Evolutionary conservation across 2,113 vertebrate species (phyloP), one percentile per base, ranked within the genome.

Genomic region (Hiodon alosoides): DNA sequence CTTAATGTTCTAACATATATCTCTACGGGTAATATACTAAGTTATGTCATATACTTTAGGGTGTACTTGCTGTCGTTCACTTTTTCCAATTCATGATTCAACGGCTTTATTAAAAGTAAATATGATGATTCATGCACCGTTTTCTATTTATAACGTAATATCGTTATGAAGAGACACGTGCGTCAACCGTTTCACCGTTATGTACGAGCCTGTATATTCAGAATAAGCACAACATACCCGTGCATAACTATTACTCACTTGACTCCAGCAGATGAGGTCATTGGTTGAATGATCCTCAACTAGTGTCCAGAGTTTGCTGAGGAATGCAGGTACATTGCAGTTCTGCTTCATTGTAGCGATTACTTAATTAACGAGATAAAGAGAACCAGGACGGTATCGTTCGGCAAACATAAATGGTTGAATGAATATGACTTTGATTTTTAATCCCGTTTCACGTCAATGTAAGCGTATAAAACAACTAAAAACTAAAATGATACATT

Each of bases 221-320:
- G 46, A 47, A 10, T 60, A 72, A 9, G 50, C 7, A 46, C 52
- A 64, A 7, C 7, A 54, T 5, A 11, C 13, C 4, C 31, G 3
- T 48, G 31, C 55, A 51, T 51, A 61, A 53, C 4, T 74, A 47
- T 48, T 62, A 81, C 82, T 82, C 67, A 85, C 83, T 65, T 72
- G 72, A 57, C 79, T 83, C 82, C 83, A 83, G 67, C 69, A 74
- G 70, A 85, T 81, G 10, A 85, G 73, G 8, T 82, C 70, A 75
- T 81, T 77, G 2, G 80, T 82, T n/a, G 74, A 75, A 51, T 64
- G 47, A 66, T 83, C 82, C 13, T 81, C 82, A 7, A 81, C 79
- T 60, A 84, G 68, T 13, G 82, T 68, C 82, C 82, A 85, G 58
- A 85, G 79, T 78, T 85, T 85, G 76, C 58, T 82, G 54, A 84